Evolutionary conservation across 2,797 vertebrate species (phyloP).

Genomic region (Falco concolor): DNA sequence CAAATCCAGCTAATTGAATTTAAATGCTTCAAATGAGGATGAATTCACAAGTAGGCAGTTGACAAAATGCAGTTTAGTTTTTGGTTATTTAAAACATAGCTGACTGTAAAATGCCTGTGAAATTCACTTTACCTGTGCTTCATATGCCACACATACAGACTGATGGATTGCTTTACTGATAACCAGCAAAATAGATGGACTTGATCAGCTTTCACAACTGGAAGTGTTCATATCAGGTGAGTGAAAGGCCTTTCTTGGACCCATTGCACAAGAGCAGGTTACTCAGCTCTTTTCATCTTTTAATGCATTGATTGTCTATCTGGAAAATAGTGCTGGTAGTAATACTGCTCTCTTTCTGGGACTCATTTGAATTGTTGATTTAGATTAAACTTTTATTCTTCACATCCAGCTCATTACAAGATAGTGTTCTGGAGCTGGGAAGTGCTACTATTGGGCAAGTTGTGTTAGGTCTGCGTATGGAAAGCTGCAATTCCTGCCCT

Average conservation of each 20-base stretch:
- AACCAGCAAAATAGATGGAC: constrained; percentile 4
- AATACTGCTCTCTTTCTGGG: background rate
- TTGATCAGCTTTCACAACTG: background rate
- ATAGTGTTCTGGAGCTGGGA: background rate
- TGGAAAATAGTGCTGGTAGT: background rate
- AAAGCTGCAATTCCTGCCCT: background rate
- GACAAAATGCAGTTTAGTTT: constrained; percentile 43
- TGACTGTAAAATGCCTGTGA: constrained; percentile 2
- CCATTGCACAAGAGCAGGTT: background rate
- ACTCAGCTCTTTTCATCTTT: background rate
- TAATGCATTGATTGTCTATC: background rate
- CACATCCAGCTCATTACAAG: background rate
- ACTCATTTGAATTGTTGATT: background rate
- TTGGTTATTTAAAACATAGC: constrained; percentile 28
- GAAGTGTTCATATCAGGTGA: background rate
- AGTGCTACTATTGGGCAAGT: background rate
- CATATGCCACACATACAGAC: background rate
- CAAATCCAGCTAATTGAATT: constrained; percentile 32
- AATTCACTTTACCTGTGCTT: constrained; percentile 35
- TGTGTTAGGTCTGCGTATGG: background rate
- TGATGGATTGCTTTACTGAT: constrained; percentile 32
- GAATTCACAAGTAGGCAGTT: constrained; percentile 20
- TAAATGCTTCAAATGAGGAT: background rate
- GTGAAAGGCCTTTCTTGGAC: background rate
- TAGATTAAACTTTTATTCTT: background rate